Evolutionary conservation across 2,888 invertebrate species (phyloP), one percentile per base, ranked within the genome.

Genomic region (Steinernema carpocapsae): DNA sequence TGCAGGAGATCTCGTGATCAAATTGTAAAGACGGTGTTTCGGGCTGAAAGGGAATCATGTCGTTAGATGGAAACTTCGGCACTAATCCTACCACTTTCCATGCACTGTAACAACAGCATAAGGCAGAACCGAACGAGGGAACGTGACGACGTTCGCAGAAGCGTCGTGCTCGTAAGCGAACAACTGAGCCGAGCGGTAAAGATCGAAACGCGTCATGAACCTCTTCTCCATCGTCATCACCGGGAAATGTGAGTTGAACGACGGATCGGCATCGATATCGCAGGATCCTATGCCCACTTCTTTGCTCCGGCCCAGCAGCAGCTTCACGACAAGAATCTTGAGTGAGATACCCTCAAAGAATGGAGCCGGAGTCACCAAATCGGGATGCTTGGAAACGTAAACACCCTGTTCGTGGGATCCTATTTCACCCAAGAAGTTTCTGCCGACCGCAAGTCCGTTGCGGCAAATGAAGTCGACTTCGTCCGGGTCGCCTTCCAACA

Each of bases 381-480:
- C 76, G 29, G 76, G 37, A 75, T 77, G 52, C 19, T 24, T 42
- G 1, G 75, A 76, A 7, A 76, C 37, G 43, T 72, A 77, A 6
- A 76, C 72, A 0, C 76, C 76, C 74, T 75, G 37, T n/a, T 14
- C 3, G 1, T 56, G 26, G 37, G 26, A 26, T 3, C 76, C 76
- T 29, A 76, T 24, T 22, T 76, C 76, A 12, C 73, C 76, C 10
- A 43, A 42, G 46, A 70, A 72, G 52, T 19, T 73, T 17, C 29
- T 71, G 17, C 76, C 76, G 24, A 76, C 37, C 7, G 70, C 32
- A 22, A 73, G 70, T 32, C 32, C 48, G 19, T 43, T 2, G 24
- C 29, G 14, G 29, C 43, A 45, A 32, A 45, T 70, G 37, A 24
- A 32, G 19, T 42, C 59, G 59, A 70, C 70, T 46, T 75, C 75